Base-by-base conservation (phyloP, 2,888 invertebrate genomes). In the Rhyacophila evoluta region DNA sequence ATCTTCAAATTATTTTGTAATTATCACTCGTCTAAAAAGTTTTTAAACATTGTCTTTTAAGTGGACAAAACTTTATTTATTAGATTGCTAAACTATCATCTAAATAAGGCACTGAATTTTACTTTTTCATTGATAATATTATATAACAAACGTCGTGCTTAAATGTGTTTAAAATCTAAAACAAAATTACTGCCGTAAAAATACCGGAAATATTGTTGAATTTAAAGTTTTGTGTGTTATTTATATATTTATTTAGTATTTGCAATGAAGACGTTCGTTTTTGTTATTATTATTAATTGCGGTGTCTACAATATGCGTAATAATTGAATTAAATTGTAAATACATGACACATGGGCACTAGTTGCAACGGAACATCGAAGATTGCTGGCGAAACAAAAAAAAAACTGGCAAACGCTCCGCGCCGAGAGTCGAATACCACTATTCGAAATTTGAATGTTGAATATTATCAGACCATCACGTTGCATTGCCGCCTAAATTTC, bases 401-500 rank as follows among this genome's bases (percentile, higher is more conserved):
- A 55, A 25, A 55, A 55, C 12, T 25, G 6, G 25, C 19, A 19
- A n/a, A 25, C 55, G 55, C 25, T 55, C 55, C 55, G 55, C 55
- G 55, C 19, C 55, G 19, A 55, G 55, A 15, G 10, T 10, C 55
- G 10, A 55, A 55, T 19, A 55, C 15, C 25, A 55, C 55, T 55
- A 55, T 55, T 55, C 19, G 25, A 8, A 25, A 19, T 55, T 55
- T 55, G 55, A 55, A 55, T 55, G 10, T 25, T 6, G 25, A 55
- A 55, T 55, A 55, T 55, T 55, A 25, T 55, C 25, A 55, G 55
- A 55, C 55, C 55, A 55, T 55, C 55, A 55, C 19, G 12, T 55
- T 55, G 55, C 55, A 55, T 55, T 55, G 55, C 25, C 55, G 55
- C 55, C 55, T 55, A 55, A 33, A n/a, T 33, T 55, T 55, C 19